These are phyloP conservation scores for Holothuria leucospilota DNA, from an alignment of 53 echinoderm and acorn worm species.

Conservation along the genomic window DNA sequence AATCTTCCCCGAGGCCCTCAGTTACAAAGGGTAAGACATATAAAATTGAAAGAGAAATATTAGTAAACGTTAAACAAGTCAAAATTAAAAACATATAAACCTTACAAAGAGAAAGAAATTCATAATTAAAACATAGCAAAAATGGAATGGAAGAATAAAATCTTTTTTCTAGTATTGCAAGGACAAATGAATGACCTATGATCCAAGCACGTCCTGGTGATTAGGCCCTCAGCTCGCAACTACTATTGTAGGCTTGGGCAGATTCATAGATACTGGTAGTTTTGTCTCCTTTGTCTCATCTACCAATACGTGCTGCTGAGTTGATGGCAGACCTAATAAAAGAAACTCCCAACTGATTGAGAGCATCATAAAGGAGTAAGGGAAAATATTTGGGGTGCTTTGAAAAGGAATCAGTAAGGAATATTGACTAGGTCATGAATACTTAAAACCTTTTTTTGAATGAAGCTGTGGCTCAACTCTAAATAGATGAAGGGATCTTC, in stretches of 20 bases:
- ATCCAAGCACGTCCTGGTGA: conserved; percentile 10
- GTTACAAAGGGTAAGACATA: no score
- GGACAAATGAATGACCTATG: neutral
- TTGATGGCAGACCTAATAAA: neutral
- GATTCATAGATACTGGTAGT: neutral
- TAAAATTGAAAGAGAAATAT: no score
- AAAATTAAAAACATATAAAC: no score
- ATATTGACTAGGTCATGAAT: conserved; percentile 36
- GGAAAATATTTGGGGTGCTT: conserved; percentile 43
- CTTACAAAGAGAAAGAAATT: no score
- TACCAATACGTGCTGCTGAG: neutral
- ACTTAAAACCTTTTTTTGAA: conserved; percentile 32
- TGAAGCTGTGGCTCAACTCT: conserved; percentile 14
- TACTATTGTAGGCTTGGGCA: neutral
- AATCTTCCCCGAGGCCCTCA: no score
- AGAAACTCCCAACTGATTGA: conserved; percentile 30
- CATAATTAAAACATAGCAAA: no score
- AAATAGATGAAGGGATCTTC: conserved; percentile 1
- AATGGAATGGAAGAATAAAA: no score
- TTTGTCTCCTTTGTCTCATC: conserved; percentile 1
- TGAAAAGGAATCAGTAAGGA: conserved; percentile 41
- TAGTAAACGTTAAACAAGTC: no score
- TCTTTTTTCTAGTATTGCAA: no score
- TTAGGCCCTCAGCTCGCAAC: neutral
- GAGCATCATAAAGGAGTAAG: neutral